Conservation (phyloP, 2,888 invertebrate species). For the Epsilonema sp. region DNA sequence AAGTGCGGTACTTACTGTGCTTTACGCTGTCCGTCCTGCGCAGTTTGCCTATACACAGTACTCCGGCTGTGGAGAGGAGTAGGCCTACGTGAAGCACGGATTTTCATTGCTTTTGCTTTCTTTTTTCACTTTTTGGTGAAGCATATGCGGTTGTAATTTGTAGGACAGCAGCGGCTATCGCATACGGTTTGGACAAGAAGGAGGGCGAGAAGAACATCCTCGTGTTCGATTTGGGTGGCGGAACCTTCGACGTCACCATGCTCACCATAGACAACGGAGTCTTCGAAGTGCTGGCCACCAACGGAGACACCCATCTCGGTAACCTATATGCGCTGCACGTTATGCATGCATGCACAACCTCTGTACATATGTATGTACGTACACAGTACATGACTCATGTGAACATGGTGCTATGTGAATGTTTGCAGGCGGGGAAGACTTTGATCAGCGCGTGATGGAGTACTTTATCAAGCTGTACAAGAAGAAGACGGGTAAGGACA, state of each 20-base stretch:
- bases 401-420: too few relatives aligned
- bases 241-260: conserved; percentile 88
- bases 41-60: too few relatives aligned
- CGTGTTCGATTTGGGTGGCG: conserved; percentile 90
- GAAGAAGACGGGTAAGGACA: conserved; percentile 32
- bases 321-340: too few relatives aligned
- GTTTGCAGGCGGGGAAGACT: conserved; percentile 69
- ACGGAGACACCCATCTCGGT: conserved; percentile 39
- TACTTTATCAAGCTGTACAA: conserved; percentile 73
- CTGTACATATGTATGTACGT: too few relatives aligned
- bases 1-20: neutral
- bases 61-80: too few relatives aligned
- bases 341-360: too few relatives aligned
- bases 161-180: conserved; percentile 41
- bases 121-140: too few relatives aligned
- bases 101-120: too few relatives aligned
- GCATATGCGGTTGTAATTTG: too few relatives aligned
- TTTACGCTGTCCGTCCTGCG: too few relatives aligned
- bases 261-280: conserved; percentile 79
- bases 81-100: too few relatives aligned
- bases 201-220: conserved; percentile 68
- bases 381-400: too few relatives aligned
- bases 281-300: conserved; percentile 47
- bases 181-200: conserved; percentile 43
- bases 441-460: conserved; percentile 40